Base-by-base conservation (phyloP, 2,113 vertebrate genomes). In the Barnardius zonarius region DNA sequence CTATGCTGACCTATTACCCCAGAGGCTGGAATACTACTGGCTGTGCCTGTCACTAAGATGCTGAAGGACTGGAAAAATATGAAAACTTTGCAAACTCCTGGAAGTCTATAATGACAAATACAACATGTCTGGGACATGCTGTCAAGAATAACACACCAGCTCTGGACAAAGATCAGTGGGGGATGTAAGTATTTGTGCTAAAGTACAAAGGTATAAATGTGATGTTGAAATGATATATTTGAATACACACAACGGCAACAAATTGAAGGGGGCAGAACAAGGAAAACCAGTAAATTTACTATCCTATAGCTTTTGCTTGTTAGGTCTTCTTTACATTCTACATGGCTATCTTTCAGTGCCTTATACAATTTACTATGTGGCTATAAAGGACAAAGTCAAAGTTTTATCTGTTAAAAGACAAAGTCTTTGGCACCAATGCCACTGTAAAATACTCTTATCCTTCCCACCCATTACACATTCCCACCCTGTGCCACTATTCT, bases 121-220 rank as follows among this genome's bases (percentile, higher is more conserved):
- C 39, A 91, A 57, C 69, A 90, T 76, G 87, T 96, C 84, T 95
- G 86, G 92, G 64, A 95, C 94, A 92, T 48, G 30, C 48, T 86
- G 81, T 95, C 52, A 82, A 82, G 76, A 95, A 72, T 95, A 96
- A 91, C 68, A 83, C 73, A 69, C 17, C 68, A 88, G 28, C 35
- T 67, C 64, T 55, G 80, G 72, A 84, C 94, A 93, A 93, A 95
- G 72, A 92, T 94, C 80, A 83, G 49, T 57, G 63, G 22, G 27
- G 55, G 22, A 31, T 83, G 17, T 28, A 87, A 44, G 52, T 69
- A 77, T 83, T 77, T 88, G 83, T 86, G 66, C 68, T 84, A 17
- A 93, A 84, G 88, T 95, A 63, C 83, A 95, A 94, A 94, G 88
- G 76, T 93, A 75, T 92, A 90, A 84, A 75, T 44, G 73, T 31